Percentiles rank a stretch among this genome's conserved stretches.
These are phyloP conservation scores for Hippocampus zosterae DNA, from an alignment of 2,113 vertebrate species.

Conservation along the genomic window DNA sequence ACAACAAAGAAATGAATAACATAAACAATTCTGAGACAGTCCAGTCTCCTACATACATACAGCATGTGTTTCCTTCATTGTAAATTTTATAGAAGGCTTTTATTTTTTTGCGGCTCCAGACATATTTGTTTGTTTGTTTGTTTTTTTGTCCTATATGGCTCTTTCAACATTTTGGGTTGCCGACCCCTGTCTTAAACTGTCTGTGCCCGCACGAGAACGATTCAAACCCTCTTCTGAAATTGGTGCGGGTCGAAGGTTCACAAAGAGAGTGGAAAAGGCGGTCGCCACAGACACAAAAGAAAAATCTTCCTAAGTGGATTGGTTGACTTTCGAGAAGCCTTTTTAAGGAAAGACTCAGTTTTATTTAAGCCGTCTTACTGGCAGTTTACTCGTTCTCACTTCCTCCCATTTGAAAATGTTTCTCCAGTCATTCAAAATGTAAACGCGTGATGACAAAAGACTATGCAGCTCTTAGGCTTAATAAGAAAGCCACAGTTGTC, in stretches of 20 bases:
- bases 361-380: conserved; percentile 1
- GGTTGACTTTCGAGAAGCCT: conserved; percentile 34
- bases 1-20: too few species aligned
- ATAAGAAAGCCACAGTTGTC: conserved; percentile 5
- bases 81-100: too few species aligned
- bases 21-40: too few species aligned
- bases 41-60: too few species aligned
- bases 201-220: conserved; percentile 3
- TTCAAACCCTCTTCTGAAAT: background rate
- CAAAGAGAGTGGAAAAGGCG: conserved; percentile 1
- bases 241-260: conserved; percentile 6
- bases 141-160: too few species aligned
- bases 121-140: too few species aligned
- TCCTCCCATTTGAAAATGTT: background rate
- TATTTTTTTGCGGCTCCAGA: too few species aligned
- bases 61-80: too few species aligned
- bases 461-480: background rate
- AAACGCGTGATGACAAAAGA: background rate
- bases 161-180: too few species aligned
- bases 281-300: background rate
- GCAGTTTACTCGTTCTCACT: background rate
- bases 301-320: conserved; percentile 23
- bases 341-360: conserved; percentile 12
- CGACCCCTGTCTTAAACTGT: background rate
- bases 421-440: background rate